These are phyloP conservation scores for Halcyon smyrnensis DNA, from an alignment of 2,797 vertebrate species.

Conservation along the genomic window DNA sequence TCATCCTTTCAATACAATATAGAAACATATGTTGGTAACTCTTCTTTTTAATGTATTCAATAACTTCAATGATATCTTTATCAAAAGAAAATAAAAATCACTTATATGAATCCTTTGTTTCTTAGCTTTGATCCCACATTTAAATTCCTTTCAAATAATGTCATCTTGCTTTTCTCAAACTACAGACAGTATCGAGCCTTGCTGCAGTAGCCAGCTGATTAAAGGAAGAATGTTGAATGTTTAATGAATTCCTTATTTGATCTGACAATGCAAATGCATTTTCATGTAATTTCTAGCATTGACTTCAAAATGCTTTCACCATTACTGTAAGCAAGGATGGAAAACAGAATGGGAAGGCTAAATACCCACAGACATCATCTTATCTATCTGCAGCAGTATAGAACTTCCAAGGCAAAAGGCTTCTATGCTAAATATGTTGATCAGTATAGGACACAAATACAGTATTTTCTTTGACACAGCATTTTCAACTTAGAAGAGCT, in stretches of 20 bases:
- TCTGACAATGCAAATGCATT: slow-evolving; percentile 46
- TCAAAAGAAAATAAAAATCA: not conserved
- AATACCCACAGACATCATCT: not conserved
- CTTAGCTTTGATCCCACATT: slow-evolving; percentile 60
- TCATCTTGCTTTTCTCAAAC: slow-evolving; percentile 29
- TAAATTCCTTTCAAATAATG: slow-evolving; percentile 33
- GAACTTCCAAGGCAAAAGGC: slow-evolving; percentile 11
- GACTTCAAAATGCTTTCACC: not conserved
- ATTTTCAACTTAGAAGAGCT: not conserved
- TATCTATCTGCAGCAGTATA: not conserved
- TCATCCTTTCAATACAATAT: not conserved
- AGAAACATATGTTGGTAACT: not conserved
- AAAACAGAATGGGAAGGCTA: slow-evolving; percentile 3
- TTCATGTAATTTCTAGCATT: slow-evolving; percentile 35
- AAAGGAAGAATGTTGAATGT: not conserved
- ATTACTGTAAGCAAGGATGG: not conserved
- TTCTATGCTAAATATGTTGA: not conserved
- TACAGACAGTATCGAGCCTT: slow-evolving; percentile 25
- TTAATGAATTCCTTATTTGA: slow-evolving; percentile 51
- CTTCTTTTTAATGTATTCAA: not conserved
- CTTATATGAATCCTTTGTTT: not conserved
- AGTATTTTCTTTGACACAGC: not conserved
- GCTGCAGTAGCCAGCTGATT: slow-evolving; percentile 16
- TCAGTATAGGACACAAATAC: not conserved
- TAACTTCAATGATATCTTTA: not conserved